phyloP scores from a whole-genome alignment of 2,888 invertebrate genomes.

The Troilus luridus region DNA sequence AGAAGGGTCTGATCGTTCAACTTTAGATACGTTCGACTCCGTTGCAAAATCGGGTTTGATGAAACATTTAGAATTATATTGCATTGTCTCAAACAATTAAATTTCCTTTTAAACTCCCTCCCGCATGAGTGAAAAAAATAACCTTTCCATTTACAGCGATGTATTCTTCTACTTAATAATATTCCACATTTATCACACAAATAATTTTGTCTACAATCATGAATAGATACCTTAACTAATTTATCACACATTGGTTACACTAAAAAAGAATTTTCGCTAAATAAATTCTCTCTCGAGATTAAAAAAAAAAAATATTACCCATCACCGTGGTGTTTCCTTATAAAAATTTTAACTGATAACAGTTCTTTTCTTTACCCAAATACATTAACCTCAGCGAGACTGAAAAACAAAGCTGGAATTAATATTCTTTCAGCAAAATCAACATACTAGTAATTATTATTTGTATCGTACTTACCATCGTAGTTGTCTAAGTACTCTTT shows the following conservation, averaged over 20 bases:
- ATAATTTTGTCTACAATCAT: not conserved
- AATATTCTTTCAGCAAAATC: constrained; percentile 6
- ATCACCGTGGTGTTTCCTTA: no score
- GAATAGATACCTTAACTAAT: not conserved
- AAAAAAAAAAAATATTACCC: no score
- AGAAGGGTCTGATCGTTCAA: not conserved
- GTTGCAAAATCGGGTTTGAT: not conserved
- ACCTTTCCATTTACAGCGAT: not conserved
- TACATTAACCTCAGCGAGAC: not conserved
- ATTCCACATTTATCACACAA: not conserved
- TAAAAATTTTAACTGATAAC: not conserved
- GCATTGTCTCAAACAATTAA: not conserved
- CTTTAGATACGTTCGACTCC: not conserved
- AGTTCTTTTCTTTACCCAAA: not conserved
- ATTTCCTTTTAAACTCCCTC: not conserved
- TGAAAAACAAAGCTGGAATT: not conserved
- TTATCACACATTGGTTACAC: no score
- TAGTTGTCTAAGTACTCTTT: constrained; percentile 6
- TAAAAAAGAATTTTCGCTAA: no score
- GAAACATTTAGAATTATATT: not conserved
- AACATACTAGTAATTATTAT: not conserved
- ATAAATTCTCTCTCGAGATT: no score
- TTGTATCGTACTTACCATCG: constrained; percentile 30
- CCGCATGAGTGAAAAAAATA: not conserved
- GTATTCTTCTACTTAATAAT: not conserved